These are phyloP conservation scores for Accipiter cooperii DNA, from an alignment of 2,113 vertebrate genomes.

Conservation along the genomic window DNA sequence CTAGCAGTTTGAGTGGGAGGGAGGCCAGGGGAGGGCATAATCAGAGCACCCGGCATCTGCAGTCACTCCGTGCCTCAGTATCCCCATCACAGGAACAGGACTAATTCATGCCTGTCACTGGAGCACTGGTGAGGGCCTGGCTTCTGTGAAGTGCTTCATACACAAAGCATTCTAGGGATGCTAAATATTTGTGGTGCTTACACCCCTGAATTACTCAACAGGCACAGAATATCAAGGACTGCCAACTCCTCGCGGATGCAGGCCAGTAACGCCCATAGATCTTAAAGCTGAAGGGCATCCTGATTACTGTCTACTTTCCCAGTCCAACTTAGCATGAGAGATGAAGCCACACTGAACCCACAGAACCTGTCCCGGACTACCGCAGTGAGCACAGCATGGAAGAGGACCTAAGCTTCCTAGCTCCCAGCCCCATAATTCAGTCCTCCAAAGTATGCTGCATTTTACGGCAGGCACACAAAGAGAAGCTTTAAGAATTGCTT, in stretches of 20 bases:
- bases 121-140: neutral
- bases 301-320: neutral
- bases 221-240: neutral
- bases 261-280: neutral
- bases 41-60: neutral
- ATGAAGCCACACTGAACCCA: neutral
- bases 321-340: neutral
- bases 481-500: neutral
- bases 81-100: neutral
- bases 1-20: neutral
- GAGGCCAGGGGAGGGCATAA: neutral
- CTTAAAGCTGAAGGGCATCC: neutral
- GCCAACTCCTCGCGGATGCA: neutral
- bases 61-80: neutral
- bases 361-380: neutral
- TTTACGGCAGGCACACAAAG: neutral
- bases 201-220: neutral
- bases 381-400: neutral
- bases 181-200: neutral
- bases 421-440: neutral
- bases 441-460: neutral
- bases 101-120: rapidly evolving
- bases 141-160: neutral
- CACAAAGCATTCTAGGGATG: neutral
- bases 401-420: neutral